These are phyloP conservation scores for Erpornis zantholeuca DNA, from an alignment of 2,113 vertebrate species.

Conservation along the genomic window DNA sequence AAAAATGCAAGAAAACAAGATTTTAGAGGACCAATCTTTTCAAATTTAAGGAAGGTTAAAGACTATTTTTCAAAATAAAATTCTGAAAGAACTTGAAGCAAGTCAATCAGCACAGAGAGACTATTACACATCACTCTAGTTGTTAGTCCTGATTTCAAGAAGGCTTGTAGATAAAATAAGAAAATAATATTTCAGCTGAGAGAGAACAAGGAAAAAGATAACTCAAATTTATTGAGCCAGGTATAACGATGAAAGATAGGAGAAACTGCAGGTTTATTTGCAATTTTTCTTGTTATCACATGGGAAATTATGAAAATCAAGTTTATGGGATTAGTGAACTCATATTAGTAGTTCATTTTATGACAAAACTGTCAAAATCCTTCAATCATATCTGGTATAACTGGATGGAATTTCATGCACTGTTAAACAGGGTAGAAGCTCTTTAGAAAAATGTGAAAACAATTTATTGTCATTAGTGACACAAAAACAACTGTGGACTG, in stretches of 20 bases:
- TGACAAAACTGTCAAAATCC: neutral
- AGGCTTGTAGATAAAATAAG: neutral
- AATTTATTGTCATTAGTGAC: neutral
- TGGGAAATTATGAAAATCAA: conserved; percentile 5
- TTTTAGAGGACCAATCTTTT: neutral
- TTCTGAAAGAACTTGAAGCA: neutral
- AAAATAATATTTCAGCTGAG: neutral
- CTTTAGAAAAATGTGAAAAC: neutral
- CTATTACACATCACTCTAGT: neutral
- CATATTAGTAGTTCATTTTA: neutral
- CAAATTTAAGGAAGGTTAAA: neutral
- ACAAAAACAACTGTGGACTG: neutral
- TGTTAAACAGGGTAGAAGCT: neutral
- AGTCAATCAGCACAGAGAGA: neutral
- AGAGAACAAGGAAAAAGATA: neutral
- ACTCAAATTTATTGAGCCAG: neutral
- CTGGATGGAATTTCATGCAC: neutral
- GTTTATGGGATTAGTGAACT: neutral
- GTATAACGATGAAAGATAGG: neutral
- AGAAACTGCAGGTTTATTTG: neutral
- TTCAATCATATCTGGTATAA: neutral
- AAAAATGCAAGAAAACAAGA: conserved; percentile 2
- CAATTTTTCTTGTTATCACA: conserved; percentile 3
- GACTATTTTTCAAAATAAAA: neutral
- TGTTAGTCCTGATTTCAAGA: neutral